Percentiles rank a stretch among this genome's conserved stretches.
phyloP scores from a whole-genome alignment of 2,888 invertebrate genomes.

The Strigamia crassipes region DNA sequence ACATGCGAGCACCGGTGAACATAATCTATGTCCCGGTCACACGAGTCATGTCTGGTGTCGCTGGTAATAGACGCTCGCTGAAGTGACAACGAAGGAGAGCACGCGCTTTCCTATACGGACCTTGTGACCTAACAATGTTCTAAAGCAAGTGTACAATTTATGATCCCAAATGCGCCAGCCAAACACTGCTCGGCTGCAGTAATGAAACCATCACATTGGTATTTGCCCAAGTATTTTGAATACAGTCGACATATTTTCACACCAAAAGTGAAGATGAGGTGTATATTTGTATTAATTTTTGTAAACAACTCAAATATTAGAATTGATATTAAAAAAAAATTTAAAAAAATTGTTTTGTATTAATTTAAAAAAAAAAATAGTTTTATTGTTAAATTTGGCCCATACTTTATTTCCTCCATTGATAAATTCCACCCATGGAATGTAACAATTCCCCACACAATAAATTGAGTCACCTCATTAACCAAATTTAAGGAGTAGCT shows the following conservation, averaged over 20 bases:
- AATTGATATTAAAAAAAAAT: too few species aligned
- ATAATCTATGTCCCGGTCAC: constrained; percentile 40
- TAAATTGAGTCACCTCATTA: constrained; percentile 40
- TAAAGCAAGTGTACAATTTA: constrained; percentile 32
- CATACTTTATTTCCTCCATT: neutral
- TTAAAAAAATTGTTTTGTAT: too few species aligned
- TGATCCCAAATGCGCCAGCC: constrained; percentile 33
- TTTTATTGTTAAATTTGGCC: neutral
- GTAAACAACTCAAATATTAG: too few species aligned
- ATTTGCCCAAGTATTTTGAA: neutral
- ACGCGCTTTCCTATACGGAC: constrained; percentile 22
- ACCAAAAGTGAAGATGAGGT: neutral
- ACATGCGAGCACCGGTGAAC: constrained; percentile 15
- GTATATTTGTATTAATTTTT: too few species aligned
- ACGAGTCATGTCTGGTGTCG: constrained; percentile 40
- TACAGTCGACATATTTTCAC: neutral
- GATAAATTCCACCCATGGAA: constrained; percentile 18
- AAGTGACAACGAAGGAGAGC: constrained; percentile 35
- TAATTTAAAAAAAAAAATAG: too few species aligned
- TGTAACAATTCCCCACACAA: constrained; percentile 32
- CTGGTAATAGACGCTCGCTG: constrained; percentile 42
- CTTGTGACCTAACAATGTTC: constrained; percentile 30
- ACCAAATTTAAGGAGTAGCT: constrained; percentile 25
- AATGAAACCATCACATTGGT: constrained; percentile 23
- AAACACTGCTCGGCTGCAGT: neutral